A percentile compares a stretch with the other conserved stretches of the same genome.
phyloP scores from a whole-genome alignment of 2,113 vertebrate species.

The Gobius niger region DNA sequence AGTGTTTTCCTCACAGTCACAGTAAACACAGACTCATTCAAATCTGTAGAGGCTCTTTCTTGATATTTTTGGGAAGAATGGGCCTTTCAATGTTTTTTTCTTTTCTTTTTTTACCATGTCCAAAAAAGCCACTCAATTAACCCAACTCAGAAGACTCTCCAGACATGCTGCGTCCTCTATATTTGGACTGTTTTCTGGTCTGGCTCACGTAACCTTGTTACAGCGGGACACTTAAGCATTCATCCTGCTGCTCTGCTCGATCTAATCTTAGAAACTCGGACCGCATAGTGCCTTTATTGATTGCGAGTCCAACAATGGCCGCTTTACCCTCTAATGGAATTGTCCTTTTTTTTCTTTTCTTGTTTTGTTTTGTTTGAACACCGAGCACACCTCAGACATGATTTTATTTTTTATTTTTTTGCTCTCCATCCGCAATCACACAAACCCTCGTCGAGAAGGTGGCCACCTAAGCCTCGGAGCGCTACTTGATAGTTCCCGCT shows the following conservation, averaged over 20 bases:
- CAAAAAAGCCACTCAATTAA: constrained; percentile 25
- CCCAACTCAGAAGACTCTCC: constrained; percentile 27
- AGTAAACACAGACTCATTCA: no score
- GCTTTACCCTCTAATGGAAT: constrained; percentile 20
- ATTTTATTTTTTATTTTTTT: constrained; percentile 27
- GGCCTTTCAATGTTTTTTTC: no score
- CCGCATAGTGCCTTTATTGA: constrained; percentile 66
- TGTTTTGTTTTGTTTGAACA: constrained; percentile 71
- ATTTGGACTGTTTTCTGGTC: constrained; percentile 47
- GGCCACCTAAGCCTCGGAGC: constrained; percentile 45
- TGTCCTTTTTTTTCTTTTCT: not conserved
- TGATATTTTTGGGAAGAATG: no score
- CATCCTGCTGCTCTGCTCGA: constrained; percentile 49
- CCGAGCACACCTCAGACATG: constrained; percentile 62
- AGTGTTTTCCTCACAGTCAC: no score
- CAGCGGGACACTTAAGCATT: constrained; percentile 42
- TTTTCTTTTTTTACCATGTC: constrained; percentile 16
- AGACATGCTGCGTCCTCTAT: constrained; percentile 24
- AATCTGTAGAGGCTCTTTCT: no score
- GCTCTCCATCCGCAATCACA: constrained; percentile 65
- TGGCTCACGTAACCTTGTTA: constrained; percentile 52
- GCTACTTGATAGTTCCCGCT: constrained; percentile 48
- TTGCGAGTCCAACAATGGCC: constrained; percentile 51
- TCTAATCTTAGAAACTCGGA: constrained; percentile 64
- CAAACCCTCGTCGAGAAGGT: constrained; percentile 51